Percentiles rank a stretch among this genome's conserved stretches.
These are phyloP conservation scores for Stomatorhinus walkeri DNA, from an alignment of 2,797 vertebrate genomes.

Conservation along the genomic window DNA sequence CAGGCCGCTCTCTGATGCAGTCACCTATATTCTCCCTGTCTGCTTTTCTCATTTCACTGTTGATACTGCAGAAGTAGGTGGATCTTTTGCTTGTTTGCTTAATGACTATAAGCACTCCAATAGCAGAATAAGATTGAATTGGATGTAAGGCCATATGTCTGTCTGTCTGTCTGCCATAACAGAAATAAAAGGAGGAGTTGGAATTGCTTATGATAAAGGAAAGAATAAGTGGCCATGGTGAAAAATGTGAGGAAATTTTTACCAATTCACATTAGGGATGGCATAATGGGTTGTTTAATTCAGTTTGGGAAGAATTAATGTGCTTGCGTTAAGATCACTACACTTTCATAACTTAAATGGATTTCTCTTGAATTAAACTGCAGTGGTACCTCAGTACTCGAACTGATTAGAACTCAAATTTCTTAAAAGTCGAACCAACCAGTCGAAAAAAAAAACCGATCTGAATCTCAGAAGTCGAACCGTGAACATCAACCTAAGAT, in stretches of 20 bases:
- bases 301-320: neutral
- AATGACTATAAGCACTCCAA: neutral
- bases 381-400: no score
- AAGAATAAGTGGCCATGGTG: neutral
- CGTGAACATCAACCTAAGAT: no score
- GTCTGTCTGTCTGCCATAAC: neutral
- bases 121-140: neutral
- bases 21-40: constrained; percentile 9
- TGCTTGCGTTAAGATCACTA: no score
- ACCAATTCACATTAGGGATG: neutral
- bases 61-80: neutral
- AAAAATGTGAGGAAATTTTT: neutral
- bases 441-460: no score
- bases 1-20: neutral
- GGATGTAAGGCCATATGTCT: neutral
- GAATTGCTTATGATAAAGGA: neutral
- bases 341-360: no score
- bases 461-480: no score
- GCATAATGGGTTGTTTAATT: neutral
- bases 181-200: constrained; percentile 4
- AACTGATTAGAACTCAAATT: no score
- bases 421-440: no score
- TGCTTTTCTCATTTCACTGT: neutral
- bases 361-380: no score
- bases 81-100: neutral